Percentiles rank a stretch among this genome's conserved stretches.
Conservation (phyloP, 2,888 invertebrate species). For the Lapara coniferarum region DNA sequence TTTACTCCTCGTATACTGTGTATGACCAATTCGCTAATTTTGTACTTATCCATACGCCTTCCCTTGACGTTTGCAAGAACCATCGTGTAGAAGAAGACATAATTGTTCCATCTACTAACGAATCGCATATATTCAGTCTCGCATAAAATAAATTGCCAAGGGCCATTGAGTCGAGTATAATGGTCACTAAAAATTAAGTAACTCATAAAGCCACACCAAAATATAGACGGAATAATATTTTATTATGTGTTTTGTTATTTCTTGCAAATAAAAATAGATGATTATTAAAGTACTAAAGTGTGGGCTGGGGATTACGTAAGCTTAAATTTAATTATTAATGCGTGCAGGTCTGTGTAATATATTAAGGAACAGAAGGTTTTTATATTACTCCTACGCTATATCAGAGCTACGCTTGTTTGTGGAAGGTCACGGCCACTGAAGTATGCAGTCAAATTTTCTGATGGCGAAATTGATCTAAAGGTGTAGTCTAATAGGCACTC, state of each 20-base stretch:
- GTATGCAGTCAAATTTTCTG: slow-evolving; percentile 42
- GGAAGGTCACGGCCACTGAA: slow-evolving; percentile 46
- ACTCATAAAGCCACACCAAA: background rate
- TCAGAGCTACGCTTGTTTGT: slow-evolving; percentile 49
- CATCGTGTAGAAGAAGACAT: slow-evolving; percentile 3
- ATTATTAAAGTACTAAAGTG: slow-evolving; percentile 8
- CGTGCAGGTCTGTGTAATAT: slow-evolving; percentile 37
- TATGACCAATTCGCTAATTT: slow-evolving; percentile 80
- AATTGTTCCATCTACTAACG: slow-evolving; percentile 5
- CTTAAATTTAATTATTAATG: slow-evolving; percentile 41
- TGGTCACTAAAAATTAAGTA: background rate
- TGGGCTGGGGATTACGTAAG: slow-evolving; percentile 29
- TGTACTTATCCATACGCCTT: slow-evolving; percentile 52
- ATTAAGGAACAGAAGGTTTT: slow-evolving; percentile 38
- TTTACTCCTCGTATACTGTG: slow-evolving; percentile 52
- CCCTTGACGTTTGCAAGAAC: slow-evolving; percentile 36
- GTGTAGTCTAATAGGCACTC: background rate
- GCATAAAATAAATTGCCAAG: background rate
- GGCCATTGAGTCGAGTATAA: background rate
- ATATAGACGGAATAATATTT: background rate
- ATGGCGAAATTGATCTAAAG: background rate
- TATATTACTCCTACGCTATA: slow-evolving; percentile 52
- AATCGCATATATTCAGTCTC: background rate
- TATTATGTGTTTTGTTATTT: background rate
- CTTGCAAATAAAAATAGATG: background rate